Evolutionary conservation across 2,113 vertebrate genomes (phyloP), one percentile per base, ranked within the genome.

Genomic region (Motacilla tschutschensis): DNA sequence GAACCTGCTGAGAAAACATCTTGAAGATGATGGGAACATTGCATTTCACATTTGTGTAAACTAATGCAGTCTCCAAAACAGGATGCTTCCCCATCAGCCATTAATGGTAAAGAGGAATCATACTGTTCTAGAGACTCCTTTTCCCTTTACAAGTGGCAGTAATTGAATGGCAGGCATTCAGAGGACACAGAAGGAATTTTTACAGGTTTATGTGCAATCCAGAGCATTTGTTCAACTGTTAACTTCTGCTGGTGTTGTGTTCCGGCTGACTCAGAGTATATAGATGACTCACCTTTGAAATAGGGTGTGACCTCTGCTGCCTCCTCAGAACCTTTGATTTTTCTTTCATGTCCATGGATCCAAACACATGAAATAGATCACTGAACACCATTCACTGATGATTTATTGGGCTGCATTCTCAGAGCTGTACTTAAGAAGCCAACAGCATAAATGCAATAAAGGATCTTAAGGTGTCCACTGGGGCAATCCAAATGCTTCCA

Each of bases 1-100:
- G 66, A 63, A 50, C 81, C 57, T 63, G 41, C 81, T 86, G 84
- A 90, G 91, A 90, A 71, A 90, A 80, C 78, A 64, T 81, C 78
- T 92, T 76, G 79, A 88, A 70, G 65, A 6, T 50, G 55, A 62
- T 53, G 51, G 63, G 22, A 82, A 84, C 50, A 40, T 38, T 85
- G 67, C 55, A 69, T 82, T 87, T 87, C 79, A 69, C 76, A 66
- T 65, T 92, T 36, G 48, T 85, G 47, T 70, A 43, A 83, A 77
- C 72, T 79, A 50, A 76, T 58, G 50, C 59, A 65, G 55, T 65
- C 76, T 76, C 51, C 83, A 73, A 54, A 89, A 40, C 44, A 73
- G 76, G 64, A 85, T 87, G 47, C 47, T 91, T 69, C 59, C 41
- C 60, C 40, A n/a, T 79, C 88, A 93, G 60, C 87, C 0, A 0